Conservation (phyloP, 2,113 vertebrate genomes). For the Aythya baeri region DNA sequence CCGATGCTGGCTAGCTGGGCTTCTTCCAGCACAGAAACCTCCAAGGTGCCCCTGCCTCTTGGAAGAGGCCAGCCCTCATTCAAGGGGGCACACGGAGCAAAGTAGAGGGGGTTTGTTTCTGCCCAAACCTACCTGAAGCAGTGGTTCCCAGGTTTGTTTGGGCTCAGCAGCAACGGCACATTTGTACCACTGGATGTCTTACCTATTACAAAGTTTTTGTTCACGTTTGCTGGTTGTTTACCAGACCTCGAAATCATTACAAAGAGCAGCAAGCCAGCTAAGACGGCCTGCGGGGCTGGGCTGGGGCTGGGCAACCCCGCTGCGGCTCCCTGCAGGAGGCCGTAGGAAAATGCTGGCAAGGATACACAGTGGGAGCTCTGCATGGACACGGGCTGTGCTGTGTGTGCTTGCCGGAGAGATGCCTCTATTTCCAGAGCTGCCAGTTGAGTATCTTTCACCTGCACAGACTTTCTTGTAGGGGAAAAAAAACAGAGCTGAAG, state of each 20-base stretch:
- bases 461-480: neutral
- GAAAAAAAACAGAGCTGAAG: neutral
- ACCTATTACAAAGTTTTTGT: neutral
- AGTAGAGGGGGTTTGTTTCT: neutral
- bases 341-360: neutral
- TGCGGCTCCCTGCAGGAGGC: neutral
- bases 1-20: neutral
- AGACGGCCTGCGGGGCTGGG: neutral
- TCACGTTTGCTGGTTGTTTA: neutral
- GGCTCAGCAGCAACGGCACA: neutral
- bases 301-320: neutral
- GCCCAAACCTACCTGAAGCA: neutral
- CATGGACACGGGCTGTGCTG: accelerated
- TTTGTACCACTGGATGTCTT: neutral
- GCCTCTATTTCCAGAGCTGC: neutral
- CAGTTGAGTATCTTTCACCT: neutral
- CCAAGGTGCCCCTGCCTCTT: neutral
- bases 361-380: neutral
- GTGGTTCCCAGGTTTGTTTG: neutral
- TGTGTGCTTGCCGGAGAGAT: neutral
- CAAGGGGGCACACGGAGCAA: accelerated
- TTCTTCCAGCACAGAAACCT: neutral
- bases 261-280: neutral
- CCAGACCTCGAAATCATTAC: neutral
- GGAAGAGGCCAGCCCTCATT: neutral